Evolutionary conservation across 2,113 vertebrate species (phyloP), one percentile per base, ranked within the genome.

Genomic region (Phodopus roborovskii): DNA sequence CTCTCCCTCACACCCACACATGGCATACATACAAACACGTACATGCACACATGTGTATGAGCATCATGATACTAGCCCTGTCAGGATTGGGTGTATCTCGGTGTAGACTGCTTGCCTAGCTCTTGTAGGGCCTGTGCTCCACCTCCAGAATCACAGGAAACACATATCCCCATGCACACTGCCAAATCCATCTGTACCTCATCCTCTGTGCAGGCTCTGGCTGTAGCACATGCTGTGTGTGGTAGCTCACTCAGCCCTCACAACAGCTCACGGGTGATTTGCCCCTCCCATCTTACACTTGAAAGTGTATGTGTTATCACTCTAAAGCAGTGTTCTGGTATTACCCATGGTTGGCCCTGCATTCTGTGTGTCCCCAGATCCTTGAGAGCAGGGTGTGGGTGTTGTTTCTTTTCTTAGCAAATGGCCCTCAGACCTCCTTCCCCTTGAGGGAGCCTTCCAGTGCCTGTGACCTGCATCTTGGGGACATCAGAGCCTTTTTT

Each of bases 1-100:
- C 50, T 88, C 30, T 62, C 50, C 24, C 8, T 1, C 22, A 3
- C 17, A 0, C 50, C 24, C 8, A 1, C 22, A 3, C 17, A 0
- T 39, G 36, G 50, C 19, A 7, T 64, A 5, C n/a, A 0, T 26
- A 13, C 26, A 33, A 1, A 50, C 50, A 68, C 6, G 7, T 1
- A 20, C 3, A 15, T 4, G 28, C 24, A 45, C 19, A 12, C 8
- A 17, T 22, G 0, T 30, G 0, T 60, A 3, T 81, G 45, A 70
- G 50, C 83, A 8, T 79, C 71, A 7, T 62, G 39, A 77, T 88
- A 17, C 39, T n/a, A 56, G 45, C 66, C 64, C 68, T 75, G 5
- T 42, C 28, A 77, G 70, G n/a, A 45, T 45, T 75, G 33, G 70
- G 3, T 90, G 33, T 77, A 64, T 60, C 26, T 89, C 45, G 36